phyloP scores from a whole-genome alignment of 2,888 invertebrate species.

The Myathropa florea region DNA sequence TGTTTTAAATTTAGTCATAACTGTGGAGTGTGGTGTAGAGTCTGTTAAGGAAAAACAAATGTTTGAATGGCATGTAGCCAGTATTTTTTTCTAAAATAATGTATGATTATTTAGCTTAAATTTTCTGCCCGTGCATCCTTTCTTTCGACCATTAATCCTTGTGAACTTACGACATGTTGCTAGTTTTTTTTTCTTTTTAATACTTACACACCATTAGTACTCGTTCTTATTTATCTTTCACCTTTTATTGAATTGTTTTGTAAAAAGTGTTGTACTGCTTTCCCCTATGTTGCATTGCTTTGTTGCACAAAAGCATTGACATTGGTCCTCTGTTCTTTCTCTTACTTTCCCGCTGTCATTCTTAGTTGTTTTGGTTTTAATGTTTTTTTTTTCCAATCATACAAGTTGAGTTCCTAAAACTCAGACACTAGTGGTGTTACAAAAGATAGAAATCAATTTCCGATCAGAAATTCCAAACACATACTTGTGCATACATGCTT shows the following conservation, averaged over 20 bases:
- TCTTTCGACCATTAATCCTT: too few relatives aligned
- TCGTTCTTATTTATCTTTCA: not conserved
- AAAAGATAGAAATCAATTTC: slow-evolving; percentile 22
- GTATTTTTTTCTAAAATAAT: too few relatives aligned
- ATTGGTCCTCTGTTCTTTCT: slow-evolving; percentile 26
- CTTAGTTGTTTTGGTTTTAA: slow-evolving; percentile 69
- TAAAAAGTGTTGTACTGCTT: slow-evolving; percentile 1
- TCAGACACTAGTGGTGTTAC: slow-evolving; percentile 58
- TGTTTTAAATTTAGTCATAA: too few relatives aligned
- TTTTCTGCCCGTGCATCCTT: too few relatives aligned
- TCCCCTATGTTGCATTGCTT: slow-evolving; percentile 59
- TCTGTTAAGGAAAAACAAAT: too few relatives aligned
- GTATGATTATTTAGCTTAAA: too few relatives aligned
- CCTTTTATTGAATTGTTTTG: not conserved
- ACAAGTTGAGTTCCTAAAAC: slow-evolving; percentile 20
- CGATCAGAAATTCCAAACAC: not conserved
- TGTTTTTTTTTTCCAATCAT: slow-evolving; percentile 55
- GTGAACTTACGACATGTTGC: not conserved
- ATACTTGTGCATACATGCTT: not conserved
- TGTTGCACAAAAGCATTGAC: slow-evolving; percentile 32
- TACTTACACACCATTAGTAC: not conserved
- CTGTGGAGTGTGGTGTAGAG: too few relatives aligned
- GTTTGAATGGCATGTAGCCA: too few relatives aligned
- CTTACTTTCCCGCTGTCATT: slow-evolving; percentile 60
- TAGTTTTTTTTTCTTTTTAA: not conserved